Base-by-base conservation (phyloP, 30 jellyfish, hydroid and myxozoan species). In the Rhopilema esculentum region DNA sequence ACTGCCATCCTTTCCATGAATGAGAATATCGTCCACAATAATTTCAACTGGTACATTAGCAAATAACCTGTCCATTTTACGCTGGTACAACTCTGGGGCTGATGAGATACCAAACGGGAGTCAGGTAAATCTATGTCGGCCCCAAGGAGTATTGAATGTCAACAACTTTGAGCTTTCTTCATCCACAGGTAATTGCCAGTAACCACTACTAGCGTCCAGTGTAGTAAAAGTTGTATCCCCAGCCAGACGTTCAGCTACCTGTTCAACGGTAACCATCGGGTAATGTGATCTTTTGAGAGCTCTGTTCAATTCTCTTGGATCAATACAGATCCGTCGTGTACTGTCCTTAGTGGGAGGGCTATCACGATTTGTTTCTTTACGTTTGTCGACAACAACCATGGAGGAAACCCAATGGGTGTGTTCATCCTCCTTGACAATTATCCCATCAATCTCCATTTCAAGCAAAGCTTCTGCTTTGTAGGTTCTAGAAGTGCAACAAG, bases 331-430 rank as follows among this genome's bases (percentile, higher is more conserved):
- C 85, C 91, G 86, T n/a, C n/a, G n/a, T 18, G 66, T 80, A 31
- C 77, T 66, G 69, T 80, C 77, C 72, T 65, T 80, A 52, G 91
- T 62, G 67, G 91, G 91, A 63, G 69, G 72, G 69, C 86, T 40
- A 62, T 63, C 69, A 8, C 77, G 85, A 28, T 27, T 66, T 63
- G 85, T 66, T 57, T 80, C 85, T 62, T 66, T 63, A 6, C 87
- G 86, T 66, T 80, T 80, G 91, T 80, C 87, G 29, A 80, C 91
- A 27, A 63, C 91, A 28, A 80, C 72, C 91, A 63, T 80, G 72
- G 91, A 79, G 65, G 86, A 62, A 52, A 79, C 89, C 89, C 87
- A 76, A 19, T 66, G 89, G 30, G 89, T 79, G 74, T 79, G 89
- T 62, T 52, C 84, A 51, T 50, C 66, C 61, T 79, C 85, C 61